Evolutionary conservation across 2,888 invertebrate genomes (phyloP).

Genomic region (Hyles lineata): DNA sequence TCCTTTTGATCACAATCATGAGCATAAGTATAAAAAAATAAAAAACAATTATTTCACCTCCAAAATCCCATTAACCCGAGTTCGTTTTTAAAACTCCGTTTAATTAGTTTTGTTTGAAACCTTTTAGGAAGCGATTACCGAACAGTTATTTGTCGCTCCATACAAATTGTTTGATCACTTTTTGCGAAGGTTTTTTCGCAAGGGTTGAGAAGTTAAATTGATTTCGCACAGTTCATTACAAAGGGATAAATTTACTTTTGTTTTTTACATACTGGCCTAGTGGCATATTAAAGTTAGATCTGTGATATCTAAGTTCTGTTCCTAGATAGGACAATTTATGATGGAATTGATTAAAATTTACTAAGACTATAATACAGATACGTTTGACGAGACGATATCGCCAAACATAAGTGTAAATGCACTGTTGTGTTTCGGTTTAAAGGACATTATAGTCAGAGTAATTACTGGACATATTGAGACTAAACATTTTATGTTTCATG

Average conservation of each 20-base stretch:
- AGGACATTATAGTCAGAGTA: too few relatives aligned
- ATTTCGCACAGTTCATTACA: conserved; percentile 13
- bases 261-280: neutral
- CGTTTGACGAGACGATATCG: too few relatives aligned
- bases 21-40: neutral
- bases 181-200: conserved; percentile 10
- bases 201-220: conserved; percentile 16
- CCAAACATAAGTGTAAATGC: too few relatives aligned
- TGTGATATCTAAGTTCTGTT: too few relatives aligned
- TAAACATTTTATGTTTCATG: too few relatives aligned
- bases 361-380: too few relatives aligned
- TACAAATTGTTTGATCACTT: conserved; percentile 5
- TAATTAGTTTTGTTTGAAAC: conserved; percentile 23
- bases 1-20: too few relatives aligned
- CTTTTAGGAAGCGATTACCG: conserved; percentile 20
- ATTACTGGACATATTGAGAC: too few relatives aligned
- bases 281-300: too few relatives aligned
- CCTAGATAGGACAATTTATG: too few relatives aligned
- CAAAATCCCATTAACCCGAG: neutral
- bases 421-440: too few relatives aligned
- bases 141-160: conserved; percentile 9
- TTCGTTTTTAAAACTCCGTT: conserved; percentile 19
- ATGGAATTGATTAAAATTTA: too few relatives aligned
- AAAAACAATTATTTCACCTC: neutral
- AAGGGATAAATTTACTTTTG: neutral